Evolutionary conservation across 2,113 vertebrate genomes (phyloP).

Genomic region (Scartelaos histophorus): DNA sequence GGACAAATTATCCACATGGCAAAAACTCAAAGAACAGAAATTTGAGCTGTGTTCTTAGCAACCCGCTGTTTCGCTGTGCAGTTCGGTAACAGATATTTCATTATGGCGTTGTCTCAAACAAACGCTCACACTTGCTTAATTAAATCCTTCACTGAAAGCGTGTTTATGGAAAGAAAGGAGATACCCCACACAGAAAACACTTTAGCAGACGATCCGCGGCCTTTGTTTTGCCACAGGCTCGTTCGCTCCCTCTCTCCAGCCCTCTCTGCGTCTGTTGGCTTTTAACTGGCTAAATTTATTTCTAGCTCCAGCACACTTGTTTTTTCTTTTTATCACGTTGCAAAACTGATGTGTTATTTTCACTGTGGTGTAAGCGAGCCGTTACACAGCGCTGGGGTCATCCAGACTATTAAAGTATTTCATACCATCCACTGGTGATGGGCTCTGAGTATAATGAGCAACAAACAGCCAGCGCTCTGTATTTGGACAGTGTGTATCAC

Average conservation of each 20-base stretch:
- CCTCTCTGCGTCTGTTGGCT: conserved; percentile 60
- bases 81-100: conserved; percentile 45
- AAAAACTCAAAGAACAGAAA: conserved; percentile 48
- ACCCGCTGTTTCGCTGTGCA: conserved; percentile 45
- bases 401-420: conserved; percentile 38
- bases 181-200: conserved; percentile 55
- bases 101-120: conserved; percentile 58
- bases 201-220: conserved; percentile 50
- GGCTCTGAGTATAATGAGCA: conserved; percentile 31
- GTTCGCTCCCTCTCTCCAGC: conserved; percentile 36
- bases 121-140: conserved; percentile 62
- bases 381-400: conserved; percentile 36
- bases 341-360: conserved; percentile 24
- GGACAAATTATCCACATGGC: conserved; percentile 50
- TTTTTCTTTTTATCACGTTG: conserved; percentile 34
- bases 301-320: conserved; percentile 43
- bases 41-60: conserved; percentile 61
- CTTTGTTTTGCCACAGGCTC: conserved; percentile 53
- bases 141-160: conserved; percentile 58
- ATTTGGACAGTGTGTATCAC: conserved; percentile 29
- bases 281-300: conserved; percentile 42
- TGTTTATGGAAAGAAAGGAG: conserved; percentile 68
- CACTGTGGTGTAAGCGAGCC: conserved; percentile 40
- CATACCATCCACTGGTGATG: conserved; percentile 29
- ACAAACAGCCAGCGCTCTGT: conserved; percentile 26